Conservation (phyloP, 64 coral and sea anemone species). For the Montipora efflorescens region DNA sequence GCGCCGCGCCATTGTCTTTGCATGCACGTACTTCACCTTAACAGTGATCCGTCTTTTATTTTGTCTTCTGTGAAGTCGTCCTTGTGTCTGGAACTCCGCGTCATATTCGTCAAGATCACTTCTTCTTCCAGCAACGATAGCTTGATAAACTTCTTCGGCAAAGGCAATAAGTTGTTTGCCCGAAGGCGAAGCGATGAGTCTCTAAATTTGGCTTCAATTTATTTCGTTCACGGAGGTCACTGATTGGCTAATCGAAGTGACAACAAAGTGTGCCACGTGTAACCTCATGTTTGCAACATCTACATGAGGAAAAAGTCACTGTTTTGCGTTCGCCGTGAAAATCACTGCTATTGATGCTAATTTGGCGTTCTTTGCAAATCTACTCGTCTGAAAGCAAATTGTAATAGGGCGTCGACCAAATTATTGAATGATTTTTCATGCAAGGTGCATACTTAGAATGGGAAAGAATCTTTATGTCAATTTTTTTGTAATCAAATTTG, state of each 20-base stretch:
- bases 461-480: too few species aligned
- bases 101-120: not conserved
- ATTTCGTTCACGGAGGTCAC: not conserved
- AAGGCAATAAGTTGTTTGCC: not conserved
- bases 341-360: not conserved
- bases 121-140: not conserved
- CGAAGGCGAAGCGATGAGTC: slow-evolving; percentile 3
- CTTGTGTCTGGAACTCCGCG: not conserved
- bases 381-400: not conserved
- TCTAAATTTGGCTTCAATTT: not conserved
- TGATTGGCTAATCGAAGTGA: not conserved
- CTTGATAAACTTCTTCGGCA: not conserved
- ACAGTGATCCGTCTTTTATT: not conserved
- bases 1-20: not conserved
- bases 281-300: not conserved
- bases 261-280: not conserved
- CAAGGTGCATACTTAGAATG: too few species aligned
- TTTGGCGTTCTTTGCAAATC: not conserved
- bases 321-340: not conserved
- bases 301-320: not conserved
- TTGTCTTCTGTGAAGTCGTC: not conserved
- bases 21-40: not conserved
- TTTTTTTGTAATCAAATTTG: too few species aligned
- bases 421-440: too few species aligned
- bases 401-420: too few species aligned